A percentile compares a stretch with the other conserved stretches of the same genome.
These are phyloP conservation scores for Nephotettix cincticeps DNA, from an alignment of 1,140 invertebrate genomes.

Conservation along the genomic window DNA sequence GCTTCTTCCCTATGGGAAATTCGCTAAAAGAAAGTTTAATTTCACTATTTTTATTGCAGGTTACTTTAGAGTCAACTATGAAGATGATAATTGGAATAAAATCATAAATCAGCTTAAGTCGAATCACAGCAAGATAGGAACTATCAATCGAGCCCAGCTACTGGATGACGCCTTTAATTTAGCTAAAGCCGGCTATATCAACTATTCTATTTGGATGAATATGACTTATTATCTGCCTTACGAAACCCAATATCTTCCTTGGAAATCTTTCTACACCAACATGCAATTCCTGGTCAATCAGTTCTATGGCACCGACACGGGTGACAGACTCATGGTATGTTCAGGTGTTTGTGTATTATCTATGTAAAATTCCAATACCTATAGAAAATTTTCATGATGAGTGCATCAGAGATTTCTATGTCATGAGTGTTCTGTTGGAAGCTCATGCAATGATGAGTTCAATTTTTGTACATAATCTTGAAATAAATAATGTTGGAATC, in stretches of 20 bases:
- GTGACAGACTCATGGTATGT: not conserved
- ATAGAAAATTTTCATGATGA: too few relatives aligned
- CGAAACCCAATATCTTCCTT: not conserved
- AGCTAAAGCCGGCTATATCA: conserved; percentile 47
- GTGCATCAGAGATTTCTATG: too few relatives aligned
- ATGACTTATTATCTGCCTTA: conserved; percentile 39
- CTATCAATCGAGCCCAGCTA: conserved; percentile 58
- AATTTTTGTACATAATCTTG: too few relatives aligned
- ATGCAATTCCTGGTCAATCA: not conserved
- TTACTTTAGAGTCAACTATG: conserved; percentile 59
- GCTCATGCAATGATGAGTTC: too few relatives aligned
- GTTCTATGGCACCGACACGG: not conserved
- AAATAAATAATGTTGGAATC: too few relatives aligned
- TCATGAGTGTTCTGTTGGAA: too few relatives aligned
- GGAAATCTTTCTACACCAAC: not conserved
- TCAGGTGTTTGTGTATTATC: too few relatives aligned
- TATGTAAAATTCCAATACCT: too few relatives aligned
- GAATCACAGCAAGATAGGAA: conserved; percentile 44
- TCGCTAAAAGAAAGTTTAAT: too few relatives aligned
- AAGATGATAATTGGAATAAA: conserved; percentile 52
- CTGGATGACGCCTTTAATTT: conserved; percentile 61
- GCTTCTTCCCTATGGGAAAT: too few relatives aligned
- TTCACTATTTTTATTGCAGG: conserved; percentile 43
- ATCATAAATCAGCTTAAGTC: conserved; percentile 46
- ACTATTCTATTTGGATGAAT: conserved; percentile 52